A percentile compares a stretch with the other conserved stretches of the same genome.
Conservation (phyloP, 2,113 vertebrate genomes). For the Mugil cephalus region DNA sequence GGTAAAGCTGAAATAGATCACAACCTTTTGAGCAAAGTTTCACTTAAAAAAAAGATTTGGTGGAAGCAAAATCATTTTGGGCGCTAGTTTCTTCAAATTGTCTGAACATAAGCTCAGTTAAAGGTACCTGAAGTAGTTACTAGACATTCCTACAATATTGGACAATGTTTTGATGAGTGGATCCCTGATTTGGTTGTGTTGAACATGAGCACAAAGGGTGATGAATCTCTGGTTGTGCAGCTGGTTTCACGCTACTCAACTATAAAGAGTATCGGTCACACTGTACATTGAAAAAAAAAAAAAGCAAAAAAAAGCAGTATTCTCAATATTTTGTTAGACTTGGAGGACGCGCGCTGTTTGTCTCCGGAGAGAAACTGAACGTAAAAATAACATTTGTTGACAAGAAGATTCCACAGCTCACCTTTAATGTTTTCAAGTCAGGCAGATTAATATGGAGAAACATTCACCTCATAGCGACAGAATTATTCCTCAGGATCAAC, state of each 20-base stretch:
- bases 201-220: not conserved
- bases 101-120: not conserved
- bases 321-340: not conserved
- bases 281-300: no score
- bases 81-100: not conserved
- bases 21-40: no score
- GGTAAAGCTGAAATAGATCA: no score
- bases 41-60: no score
- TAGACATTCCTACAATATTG: not conserved
- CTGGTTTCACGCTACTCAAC: not conserved
- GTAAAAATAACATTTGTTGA: not conserved
- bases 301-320: no score
- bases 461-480: not conserved
- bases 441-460: not conserved
- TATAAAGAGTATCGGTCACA: no score
- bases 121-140: not conserved
- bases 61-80: no score
- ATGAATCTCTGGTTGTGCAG: not conserved
- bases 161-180: not conserved
- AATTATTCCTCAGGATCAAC: not conserved
- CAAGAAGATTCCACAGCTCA: not conserved
- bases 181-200: not conserved
- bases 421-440: conserved; percentile 1
- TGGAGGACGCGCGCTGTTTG: not conserved
- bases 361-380: not conserved